Evolutionary conservation across 2,797 vertebrate genomes (phyloP).

Genomic region (Emydoidea blandingii): DNA sequence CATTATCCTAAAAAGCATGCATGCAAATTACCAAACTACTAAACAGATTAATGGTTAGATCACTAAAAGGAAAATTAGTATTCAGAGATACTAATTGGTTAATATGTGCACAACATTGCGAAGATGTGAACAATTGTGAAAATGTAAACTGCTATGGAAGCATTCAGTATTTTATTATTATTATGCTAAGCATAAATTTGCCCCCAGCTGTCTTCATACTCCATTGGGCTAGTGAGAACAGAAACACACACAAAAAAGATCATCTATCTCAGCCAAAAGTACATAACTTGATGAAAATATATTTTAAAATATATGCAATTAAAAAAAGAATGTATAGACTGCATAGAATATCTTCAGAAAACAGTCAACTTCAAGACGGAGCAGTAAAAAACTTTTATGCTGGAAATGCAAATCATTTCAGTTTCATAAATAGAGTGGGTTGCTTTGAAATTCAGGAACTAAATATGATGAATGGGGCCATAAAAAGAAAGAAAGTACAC

Average conservation of each 20-base stretch:
- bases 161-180: background rate
- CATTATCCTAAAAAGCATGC: background rate
- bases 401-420: background rate
- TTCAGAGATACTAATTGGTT: background rate
- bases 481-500: background rate
- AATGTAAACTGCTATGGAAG: background rate
- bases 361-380: background rate
- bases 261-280: accelerated
- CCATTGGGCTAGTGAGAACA: background rate
- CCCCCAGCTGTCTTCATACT: background rate
- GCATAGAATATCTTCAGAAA: background rate
- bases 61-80: background rate
- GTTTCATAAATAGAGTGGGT: background rate
- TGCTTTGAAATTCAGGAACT: background rate
- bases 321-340: background rate
- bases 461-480: background rate
- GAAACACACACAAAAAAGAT: accelerated
- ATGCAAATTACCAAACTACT: background rate
- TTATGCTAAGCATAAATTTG: background rate
- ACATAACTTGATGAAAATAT: background rate
- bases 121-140: background rate
- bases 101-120: background rate
- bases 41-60: background rate
- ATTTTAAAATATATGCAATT: background rate
- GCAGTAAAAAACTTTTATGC: background rate